These are phyloP conservation scores for Proales similis DNA, from an alignment of 1,140 invertebrate species.

Conservation along the genomic window DNA sequence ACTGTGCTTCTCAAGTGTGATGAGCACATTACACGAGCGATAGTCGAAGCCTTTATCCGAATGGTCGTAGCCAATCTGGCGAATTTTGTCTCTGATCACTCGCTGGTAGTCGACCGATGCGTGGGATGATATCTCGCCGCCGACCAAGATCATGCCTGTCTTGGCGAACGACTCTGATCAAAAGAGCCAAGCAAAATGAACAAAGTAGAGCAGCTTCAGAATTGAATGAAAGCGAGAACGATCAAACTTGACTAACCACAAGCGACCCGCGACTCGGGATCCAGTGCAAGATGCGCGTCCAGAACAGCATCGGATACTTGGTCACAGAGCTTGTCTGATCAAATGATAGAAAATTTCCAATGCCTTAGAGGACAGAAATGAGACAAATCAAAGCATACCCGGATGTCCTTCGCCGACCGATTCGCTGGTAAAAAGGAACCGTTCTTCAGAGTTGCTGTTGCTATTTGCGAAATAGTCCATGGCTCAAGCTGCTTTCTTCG, in stretches of 20 bases:
- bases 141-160: slow-evolving; percentile 61
- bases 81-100: slow-evolving; percentile 88
- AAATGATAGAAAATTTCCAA: no score
- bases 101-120: slow-evolving; percentile 92
- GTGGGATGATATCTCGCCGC: slow-evolving; percentile 61
- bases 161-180: slow-evolving; percentile 54
- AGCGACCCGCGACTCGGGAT: slow-evolving; percentile 94
- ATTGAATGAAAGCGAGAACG: background rate
- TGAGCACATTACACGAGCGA: slow-evolving; percentile 93
- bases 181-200: slow-evolving; percentile 39
- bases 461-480: slow-evolving; percentile 31
- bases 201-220: background rate
- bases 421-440: slow-evolving; percentile 94
- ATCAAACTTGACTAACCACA: slow-evolving; percentile 59
- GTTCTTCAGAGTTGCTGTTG: background rate
- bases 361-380: background rate
- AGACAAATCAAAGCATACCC: background rate
- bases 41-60: slow-evolving; percentile 97
- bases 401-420: slow-evolving; percentile 97
- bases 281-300: slow-evolving; percentile 89
- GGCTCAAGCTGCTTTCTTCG: slow-evolving; percentile 3
- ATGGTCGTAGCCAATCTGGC: slow-evolving; percentile 95
- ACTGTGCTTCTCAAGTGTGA: slow-evolving; percentile 93
- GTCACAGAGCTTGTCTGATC: slow-evolving; percentile 99
- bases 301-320: slow-evolving; percentile 98